A percentile compares a stretch with the other conserved stretches of the same genome.
These are phyloP conservation scores for Cephus pulcher DNA, from an alignment of 2,888 invertebrate genomes.

Conservation along the genomic window DNA sequence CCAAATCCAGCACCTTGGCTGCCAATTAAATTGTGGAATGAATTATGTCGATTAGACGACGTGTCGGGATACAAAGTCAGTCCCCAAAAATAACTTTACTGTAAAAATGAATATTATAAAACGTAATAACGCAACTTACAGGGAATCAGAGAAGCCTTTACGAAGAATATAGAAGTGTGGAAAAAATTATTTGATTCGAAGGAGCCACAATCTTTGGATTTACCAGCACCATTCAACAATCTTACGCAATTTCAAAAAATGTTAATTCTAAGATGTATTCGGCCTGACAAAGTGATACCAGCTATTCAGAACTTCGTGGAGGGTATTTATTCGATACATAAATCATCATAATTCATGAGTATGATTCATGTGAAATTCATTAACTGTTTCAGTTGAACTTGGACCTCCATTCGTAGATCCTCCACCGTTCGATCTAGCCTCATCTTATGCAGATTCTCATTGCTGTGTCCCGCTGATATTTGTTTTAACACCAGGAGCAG, in stretches of 20 bases:
- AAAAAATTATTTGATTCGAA: constrained; percentile 78
- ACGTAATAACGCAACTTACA: constrained; percentile 17
- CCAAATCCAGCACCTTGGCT: constrained; percentile 80
- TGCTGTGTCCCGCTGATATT: constrained; percentile 91
- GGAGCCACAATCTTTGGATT: constrained; percentile 76
- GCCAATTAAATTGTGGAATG: constrained; percentile 80
- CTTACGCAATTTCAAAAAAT: constrained; percentile 80
- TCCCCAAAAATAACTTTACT: neutral
- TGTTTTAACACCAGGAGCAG: constrained; percentile 91
- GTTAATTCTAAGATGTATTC: constrained; percentile 81
- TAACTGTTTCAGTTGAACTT: constrained; percentile 70
- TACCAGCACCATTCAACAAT: constrained; percentile 81
- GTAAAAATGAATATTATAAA: too few species aligned
- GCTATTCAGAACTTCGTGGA: constrained; percentile 79
- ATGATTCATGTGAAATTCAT: neutral
- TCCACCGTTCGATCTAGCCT: constrained; percentile 87
- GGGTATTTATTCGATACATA: constrained; percentile 61
- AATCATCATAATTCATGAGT: constrained; percentile 10
- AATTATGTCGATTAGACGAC: constrained; percentile 76
- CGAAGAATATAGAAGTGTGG: constrained; percentile 73
- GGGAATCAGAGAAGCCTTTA: constrained; percentile 78
- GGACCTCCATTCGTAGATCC: constrained; percentile 88
- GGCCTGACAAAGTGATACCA: constrained; percentile 89
- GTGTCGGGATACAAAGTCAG: constrained; percentile 68
- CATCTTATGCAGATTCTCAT: constrained; percentile 88